These are phyloP conservation scores for Heliconius nattereri DNA, from an alignment of 1,140 invertebrate species.

Conservation along the genomic window DNA sequence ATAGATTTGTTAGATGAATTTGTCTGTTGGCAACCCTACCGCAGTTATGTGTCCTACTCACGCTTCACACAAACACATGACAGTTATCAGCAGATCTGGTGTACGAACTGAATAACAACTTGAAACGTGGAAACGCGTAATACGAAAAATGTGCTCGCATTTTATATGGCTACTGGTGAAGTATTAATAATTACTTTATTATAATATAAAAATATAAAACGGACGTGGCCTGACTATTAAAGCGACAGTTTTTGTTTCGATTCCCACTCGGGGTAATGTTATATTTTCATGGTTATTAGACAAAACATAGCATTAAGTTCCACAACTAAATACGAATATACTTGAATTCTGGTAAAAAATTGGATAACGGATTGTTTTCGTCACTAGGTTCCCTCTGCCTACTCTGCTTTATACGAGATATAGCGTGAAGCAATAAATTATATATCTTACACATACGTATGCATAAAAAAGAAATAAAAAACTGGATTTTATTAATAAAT, in stretches of 20 bases:
- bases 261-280: too few species aligned
- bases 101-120: conserved; percentile 8
- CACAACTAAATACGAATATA: too few species aligned
- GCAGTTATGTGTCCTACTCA: neutral
- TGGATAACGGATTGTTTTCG: too few species aligned
- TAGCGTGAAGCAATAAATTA: too few species aligned
- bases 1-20: neutral
- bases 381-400: neutral
- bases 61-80: conserved; percentile 8
- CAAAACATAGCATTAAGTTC: too few species aligned
- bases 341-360: too few species aligned
- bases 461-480: neutral
- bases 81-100: conserved; percentile 6
- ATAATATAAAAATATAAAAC: neutral
- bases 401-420: too few species aligned
- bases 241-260: too few species aligned
- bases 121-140: neutral
- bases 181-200: neutral
- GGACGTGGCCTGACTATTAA: too few species aligned
- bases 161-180: neutral
- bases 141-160: neutral
- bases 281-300: too few species aligned
- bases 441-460: neutral
- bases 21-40: neutral
- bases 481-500: conserved; percentile 5